Conservation (phyloP, 1,140 invertebrate genomes). For the Campoletis sonorensis region DNA sequence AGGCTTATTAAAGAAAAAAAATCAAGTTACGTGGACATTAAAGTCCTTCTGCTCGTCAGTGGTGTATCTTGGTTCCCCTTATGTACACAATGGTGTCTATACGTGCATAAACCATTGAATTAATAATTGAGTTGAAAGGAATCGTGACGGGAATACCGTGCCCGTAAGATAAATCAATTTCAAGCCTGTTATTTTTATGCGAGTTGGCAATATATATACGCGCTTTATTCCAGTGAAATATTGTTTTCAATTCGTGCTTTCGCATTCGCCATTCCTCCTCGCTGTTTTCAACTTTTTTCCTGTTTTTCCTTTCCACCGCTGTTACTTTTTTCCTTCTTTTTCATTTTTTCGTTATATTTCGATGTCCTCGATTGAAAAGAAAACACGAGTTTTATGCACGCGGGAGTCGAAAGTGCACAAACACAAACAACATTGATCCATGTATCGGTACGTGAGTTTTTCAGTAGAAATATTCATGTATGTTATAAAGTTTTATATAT, state of each 20-base stretch:
- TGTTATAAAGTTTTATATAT: neutral
- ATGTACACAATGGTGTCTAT: too few species aligned
- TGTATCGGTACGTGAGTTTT: neutral
- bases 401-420: neutral
- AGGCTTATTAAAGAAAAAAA: too few species aligned
- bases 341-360: neutral
- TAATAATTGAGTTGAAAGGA: slow-evolving; percentile 22
- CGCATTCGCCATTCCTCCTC: neutral
- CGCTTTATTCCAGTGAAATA: neutral
- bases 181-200: slow-evolving; percentile 6
- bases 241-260: slow-evolving; percentile 15
- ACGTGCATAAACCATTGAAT: neutral
- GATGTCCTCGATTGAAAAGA: neutral
- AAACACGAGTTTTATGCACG: neutral
- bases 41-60: too few species aligned
- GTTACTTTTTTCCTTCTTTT: neutral
- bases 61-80: too few species aligned
- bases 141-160: slow-evolving; percentile 11
- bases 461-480: too few species aligned
- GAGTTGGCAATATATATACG: neutral
- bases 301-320: neutral
- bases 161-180: slow-evolving; percentile 4
- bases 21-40: too few species aligned
- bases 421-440: neutral
- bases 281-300: too few species aligned